phyloP scores from a whole-genome alignment of 2,113 vertebrate genomes.

The Collichthys lucidus region DNA sequence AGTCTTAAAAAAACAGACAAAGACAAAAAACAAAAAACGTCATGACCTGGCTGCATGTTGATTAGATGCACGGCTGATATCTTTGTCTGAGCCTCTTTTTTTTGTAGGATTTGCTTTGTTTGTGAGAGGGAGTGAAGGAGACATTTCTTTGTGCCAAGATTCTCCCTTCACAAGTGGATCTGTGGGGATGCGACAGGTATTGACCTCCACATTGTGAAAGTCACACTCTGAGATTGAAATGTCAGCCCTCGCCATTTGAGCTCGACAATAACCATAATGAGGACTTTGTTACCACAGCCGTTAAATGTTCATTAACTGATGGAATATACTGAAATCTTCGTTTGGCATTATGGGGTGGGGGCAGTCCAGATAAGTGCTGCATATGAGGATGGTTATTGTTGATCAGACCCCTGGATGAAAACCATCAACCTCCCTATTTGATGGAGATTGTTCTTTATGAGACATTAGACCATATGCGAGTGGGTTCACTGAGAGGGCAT shows the following conservation, averaged over 20 bases:
- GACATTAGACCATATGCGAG: slow-evolving; percentile 34
- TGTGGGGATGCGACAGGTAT: slow-evolving; percentile 3
- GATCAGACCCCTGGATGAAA: slow-evolving; percentile 54
- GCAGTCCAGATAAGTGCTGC: slow-evolving; percentile 33
- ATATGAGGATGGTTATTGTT: slow-evolving; percentile 48
- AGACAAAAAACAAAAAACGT: not conserved
- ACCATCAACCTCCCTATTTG: slow-evolving; percentile 58
- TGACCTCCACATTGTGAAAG: slow-evolving; percentile 67
- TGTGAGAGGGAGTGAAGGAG: slow-evolving; percentile 1
- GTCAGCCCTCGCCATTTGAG: slow-evolving; percentile 55
- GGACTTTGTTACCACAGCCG: slow-evolving; percentile 55
- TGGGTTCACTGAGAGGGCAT: slow-evolving; percentile 56
- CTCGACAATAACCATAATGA: slow-evolving; percentile 65
- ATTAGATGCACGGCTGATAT: not conserved
- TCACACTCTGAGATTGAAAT: slow-evolving; percentile 62
- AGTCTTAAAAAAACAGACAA: not conserved
- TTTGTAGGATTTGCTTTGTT: not conserved
- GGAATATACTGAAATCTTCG: slow-evolving; percentile 46
- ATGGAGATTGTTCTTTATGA: slow-evolving; percentile 42
- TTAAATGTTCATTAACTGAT: slow-evolving; percentile 65
- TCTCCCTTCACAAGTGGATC: not conserved
- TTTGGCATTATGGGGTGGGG: slow-evolving; percentile 33
- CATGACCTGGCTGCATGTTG: not conserved
- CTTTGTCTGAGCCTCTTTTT: not conserved
- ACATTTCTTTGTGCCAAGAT: not conserved